Base-by-base conservation (phyloP, 2,797 vertebrate genomes). In the Alauda arvensis region DNA sequence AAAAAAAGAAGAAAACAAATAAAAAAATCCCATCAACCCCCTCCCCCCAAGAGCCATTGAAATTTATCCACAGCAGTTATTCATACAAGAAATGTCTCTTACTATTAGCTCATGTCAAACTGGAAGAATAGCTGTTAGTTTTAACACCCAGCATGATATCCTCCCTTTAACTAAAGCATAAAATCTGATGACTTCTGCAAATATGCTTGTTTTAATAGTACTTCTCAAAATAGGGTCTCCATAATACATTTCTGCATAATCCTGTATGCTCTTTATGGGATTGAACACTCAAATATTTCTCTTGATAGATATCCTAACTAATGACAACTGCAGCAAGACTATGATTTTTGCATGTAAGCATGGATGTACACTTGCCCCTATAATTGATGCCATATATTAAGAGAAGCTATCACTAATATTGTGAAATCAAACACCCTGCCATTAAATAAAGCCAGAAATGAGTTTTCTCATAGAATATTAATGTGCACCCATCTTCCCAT, bases 351-450 rank as follows among this genome's bases (percentile, higher is more conserved):
- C 57, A 8, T 42, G 42, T 52, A 39, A 75, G 52, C 55, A 6
- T 49, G 9, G 6, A 2, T 53, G 13, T 57, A 13, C n/a, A 21
- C n/a, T 67, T 75, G 43, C 10, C 61, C 0, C 0, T 59, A 1
- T 46, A 69, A 77, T 42, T 52, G 24, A 18, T 82, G 62, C 34
- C 31, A 39, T 43, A 59, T 15, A 6, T 62, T 72, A 69, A 53
- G 40, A 42, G 67, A 77, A 74, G 14, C 39, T 83, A 6, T 74
- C 8, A 15, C 34, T 70, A 60, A 56, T 60, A 77, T 4, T 83
- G 45, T 37, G 63, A 59, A 83, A 63, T 45, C 13, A 12, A 87
- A 55, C 14, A 52, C 14, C 3, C 18, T 10, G 53, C 6, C 45
- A 45, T 60, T 77, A 87, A 87, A 84, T 67, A 72, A 90, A 33